Percentiles rank a stretch among this genome's conserved stretches.
phyloP scores from a whole-genome alignment of 1,140 invertebrate species.

The Bombus superbus region DNA sequence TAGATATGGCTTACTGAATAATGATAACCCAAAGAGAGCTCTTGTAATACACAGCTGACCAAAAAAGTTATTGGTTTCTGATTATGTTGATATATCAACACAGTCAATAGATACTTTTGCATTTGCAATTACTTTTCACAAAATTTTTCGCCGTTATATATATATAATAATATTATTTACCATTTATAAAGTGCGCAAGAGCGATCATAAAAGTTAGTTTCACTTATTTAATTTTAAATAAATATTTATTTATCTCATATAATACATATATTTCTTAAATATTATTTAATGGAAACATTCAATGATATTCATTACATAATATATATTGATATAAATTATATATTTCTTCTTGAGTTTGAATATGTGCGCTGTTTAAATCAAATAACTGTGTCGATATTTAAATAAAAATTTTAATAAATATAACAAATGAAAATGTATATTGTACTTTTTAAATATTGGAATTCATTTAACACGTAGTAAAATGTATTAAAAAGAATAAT shows the following conservation, averaged over 20 bases:
- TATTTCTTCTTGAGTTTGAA: neutral
- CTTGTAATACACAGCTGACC: too few relatives aligned
- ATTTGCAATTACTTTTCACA: too few relatives aligned
- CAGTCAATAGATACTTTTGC: too few relatives aligned
- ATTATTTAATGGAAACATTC: neutral
- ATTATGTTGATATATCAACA: too few relatives aligned
- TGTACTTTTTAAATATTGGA: neutral
- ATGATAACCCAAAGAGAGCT: too few relatives aligned
- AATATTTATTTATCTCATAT: neutral
- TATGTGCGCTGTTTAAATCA: neutral
- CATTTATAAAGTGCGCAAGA: neutral
- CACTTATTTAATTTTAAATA: neutral
- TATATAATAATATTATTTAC: neutral
- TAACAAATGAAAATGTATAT: neutral
- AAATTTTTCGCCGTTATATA: too few relatives aligned
- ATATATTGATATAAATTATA: neutral
- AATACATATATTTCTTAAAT: neutral
- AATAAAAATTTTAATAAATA: neutral
- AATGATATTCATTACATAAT: neutral
- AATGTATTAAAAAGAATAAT: neutral
- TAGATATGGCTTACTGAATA: too few relatives aligned
- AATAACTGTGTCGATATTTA: neutral
- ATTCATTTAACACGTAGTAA: neutral
- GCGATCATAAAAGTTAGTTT: neutral
- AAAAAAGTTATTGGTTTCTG: too few relatives aligned